Evolutionary conservation across 1,140 invertebrate species (phyloP).

Genomic region (Schlechtendalia chinensis): DNA sequence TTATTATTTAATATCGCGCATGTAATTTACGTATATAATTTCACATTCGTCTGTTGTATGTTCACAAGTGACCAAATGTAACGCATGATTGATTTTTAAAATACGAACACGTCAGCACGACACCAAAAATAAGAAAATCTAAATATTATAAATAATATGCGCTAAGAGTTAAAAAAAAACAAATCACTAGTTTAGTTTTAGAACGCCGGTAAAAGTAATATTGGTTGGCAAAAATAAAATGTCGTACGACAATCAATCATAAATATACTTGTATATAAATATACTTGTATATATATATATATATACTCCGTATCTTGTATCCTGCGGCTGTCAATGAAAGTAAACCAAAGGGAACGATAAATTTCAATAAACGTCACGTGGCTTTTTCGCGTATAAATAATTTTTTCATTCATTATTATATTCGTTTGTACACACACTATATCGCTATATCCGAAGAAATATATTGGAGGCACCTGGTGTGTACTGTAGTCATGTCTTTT

Average conservation of each 20-base stretch:
- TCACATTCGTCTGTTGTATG: no score
- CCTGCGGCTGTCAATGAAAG: slow-evolving; percentile 4
- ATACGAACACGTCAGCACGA: not conserved
- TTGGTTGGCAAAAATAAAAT: not conserved
- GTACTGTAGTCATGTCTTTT: no score
- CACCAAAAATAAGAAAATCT: not conserved
- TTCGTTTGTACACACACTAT: no score
- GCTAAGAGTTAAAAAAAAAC: not conserved
- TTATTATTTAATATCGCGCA: no score
- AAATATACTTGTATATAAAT: no score
- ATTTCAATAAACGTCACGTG: slow-evolving; percentile 28
- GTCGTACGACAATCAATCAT: slow-evolving; percentile 17
- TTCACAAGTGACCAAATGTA: no score
- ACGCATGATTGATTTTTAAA: not conserved
- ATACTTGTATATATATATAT: not conserved
- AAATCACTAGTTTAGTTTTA: slow-evolving; percentile 1
- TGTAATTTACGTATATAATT: no score
- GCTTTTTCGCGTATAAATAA: not conserved
- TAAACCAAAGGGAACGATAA: slow-evolving; percentile 10
- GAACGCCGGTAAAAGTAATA: not conserved
- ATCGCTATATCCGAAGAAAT: not conserved
- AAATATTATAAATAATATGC: not conserved
- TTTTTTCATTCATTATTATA: slow-evolving; percentile 40
- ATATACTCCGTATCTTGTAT: not conserved
- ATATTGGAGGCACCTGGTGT: no score